Conservation (phyloP, 2,888 invertebrate species). For the Branchellion lobata region DNA sequence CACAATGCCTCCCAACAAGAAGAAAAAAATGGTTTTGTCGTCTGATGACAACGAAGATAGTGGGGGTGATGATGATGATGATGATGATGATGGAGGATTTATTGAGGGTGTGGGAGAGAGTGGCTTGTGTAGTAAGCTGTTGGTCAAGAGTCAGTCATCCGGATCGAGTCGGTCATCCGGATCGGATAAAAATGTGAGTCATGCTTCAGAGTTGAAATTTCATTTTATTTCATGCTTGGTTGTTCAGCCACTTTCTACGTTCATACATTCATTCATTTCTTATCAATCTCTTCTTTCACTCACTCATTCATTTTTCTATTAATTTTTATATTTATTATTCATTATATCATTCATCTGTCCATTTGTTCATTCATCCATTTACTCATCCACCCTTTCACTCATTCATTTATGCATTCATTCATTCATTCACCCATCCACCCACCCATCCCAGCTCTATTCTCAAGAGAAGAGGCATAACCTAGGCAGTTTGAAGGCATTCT, state of each 20-base stretch:
- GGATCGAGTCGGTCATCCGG: background rate
- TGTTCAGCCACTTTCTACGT: too few relatives aligned
- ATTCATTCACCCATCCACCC: too few relatives aligned
- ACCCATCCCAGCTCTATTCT: background rate
- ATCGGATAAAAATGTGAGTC: background rate
- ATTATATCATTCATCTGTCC: background rate
- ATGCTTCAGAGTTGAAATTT: too few relatives aligned
- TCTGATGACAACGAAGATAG: constrained; percentile 32
- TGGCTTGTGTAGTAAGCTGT: constrained; percentile 25
- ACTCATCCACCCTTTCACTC: too few relatives aligned
- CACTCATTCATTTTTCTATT: background rate
- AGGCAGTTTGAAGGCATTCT: constrained; percentile 11
- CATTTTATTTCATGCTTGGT: too few relatives aligned
- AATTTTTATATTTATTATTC: background rate
- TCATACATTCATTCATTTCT: too few relatives aligned
- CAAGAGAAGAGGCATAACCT: background rate
- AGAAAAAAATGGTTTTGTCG: constrained; percentile 3
- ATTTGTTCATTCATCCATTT: too few relatives aligned
- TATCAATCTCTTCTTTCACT: too few relatives aligned
- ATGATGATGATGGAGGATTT: constrained; percentile 32
- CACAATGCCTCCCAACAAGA: background rate
- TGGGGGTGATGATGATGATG: constrained; percentile 20
- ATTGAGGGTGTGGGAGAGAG: constrained; percentile 7
- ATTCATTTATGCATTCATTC: too few relatives aligned
- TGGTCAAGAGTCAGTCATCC: background rate